Percentiles rank a stretch among this genome's conserved stretches.
These are phyloP conservation scores for Phymatocera aterrima DNA, from an alignment of 2,888 invertebrate species.

Conservation along the genomic window DNA sequence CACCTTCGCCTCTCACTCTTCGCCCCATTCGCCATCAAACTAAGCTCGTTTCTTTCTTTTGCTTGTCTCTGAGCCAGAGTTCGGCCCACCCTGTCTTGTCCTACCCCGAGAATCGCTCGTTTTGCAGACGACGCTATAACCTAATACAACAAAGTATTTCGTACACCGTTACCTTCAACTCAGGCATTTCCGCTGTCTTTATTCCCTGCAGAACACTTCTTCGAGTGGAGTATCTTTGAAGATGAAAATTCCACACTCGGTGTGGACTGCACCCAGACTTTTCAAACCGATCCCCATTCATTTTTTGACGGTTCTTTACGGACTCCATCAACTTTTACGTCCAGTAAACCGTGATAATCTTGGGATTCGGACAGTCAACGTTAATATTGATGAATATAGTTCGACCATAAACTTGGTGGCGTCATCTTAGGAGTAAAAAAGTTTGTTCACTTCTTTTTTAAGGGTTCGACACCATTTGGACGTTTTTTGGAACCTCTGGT, in stretches of 20 bases:
- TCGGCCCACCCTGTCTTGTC: slow-evolving; percentile 3
- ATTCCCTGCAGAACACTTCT: background rate
- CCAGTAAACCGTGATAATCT: too few species aligned
- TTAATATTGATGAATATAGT: background rate
- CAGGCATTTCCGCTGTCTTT: background rate
- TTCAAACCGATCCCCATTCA: background rate
- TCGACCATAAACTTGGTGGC: background rate
- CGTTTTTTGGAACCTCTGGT: background rate
- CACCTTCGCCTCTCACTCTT: slow-evolving; percentile 36
- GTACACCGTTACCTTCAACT: background rate
- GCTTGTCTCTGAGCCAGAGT: slow-evolving; percentile 48
- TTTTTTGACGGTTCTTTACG: background rate
- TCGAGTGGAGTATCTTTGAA: background rate
- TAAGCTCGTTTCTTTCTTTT: slow-evolving; percentile 43
- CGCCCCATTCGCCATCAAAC: slow-evolving; percentile 40
- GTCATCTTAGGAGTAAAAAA: background rate
- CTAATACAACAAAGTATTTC: slow-evolving; percentile 2
- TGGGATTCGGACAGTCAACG: background rate
- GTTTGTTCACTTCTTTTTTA: slow-evolving; percentile 5
- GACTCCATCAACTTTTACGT: background rate
- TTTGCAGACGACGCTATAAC: slow-evolving; percentile 8
- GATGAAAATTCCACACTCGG: background rate
- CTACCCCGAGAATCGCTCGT: background rate
- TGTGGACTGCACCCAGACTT: too few species aligned
- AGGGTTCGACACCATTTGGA: background rate